Evolutionary conservation across 2,113 vertebrate species (phyloP), one percentile per base, ranked within the genome.

Genomic region (Solea senegalensis): DNA sequence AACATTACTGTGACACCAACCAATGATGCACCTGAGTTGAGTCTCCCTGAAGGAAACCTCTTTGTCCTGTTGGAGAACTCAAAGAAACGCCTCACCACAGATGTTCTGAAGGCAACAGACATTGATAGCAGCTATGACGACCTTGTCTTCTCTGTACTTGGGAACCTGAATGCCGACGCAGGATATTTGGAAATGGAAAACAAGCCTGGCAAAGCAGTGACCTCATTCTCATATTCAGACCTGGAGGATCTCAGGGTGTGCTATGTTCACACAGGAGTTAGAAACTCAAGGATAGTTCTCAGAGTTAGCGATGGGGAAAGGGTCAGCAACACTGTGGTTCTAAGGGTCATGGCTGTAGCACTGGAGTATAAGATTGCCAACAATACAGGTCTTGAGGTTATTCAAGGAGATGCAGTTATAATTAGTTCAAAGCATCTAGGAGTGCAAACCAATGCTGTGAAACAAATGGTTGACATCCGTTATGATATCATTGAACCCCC

Each of bases 301-400:
- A 93, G 96, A 88, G 96, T 95, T 6, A 94, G 90, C 3, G 96
- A 98, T 82, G 94, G 95, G 34, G 95, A 96, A 76, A 96, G 95
- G 74, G 92, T 96, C 65, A 97, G 96, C 87, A 97, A 96, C 77
- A 95, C 95, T 0, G 94, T 94, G 3, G 95, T 99, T 41, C 86
- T 98, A 40, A 87, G 94, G 61, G 80, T 98, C 68, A 92, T 95
- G 90, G 94, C 95, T 11, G 50, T 96, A 68, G 83, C 92, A 9
- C 89, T 96, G 71, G 90, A 96, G 72, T 96, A 94, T 78, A 92
- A 89, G 84, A 81, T 98, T 76, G 86, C 84, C 41, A 95, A 89
- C 70, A 95, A 93, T 77, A 96, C 94, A 0, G 94, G 94, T 13
- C 74, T 96, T 67, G 77, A 89, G 39, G 80, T 96, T 0, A 78